phyloP scores from a whole-genome alignment of 2,113 vertebrate species.

The Dromas ardeola region DNA sequence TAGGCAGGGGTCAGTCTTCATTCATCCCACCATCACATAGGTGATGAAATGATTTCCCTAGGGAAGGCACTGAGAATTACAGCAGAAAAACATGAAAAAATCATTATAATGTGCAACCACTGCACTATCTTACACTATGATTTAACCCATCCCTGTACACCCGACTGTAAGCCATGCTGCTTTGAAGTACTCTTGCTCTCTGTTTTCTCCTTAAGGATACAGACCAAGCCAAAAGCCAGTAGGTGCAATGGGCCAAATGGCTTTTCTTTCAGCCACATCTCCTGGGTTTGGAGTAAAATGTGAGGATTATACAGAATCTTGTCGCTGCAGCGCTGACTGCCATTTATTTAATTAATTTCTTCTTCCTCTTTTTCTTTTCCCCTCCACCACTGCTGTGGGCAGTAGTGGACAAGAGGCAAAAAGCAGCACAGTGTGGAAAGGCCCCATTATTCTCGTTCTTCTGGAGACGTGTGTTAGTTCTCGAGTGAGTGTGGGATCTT shows the following conservation, averaged over 20 bases:
- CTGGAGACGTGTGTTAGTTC: not conserved
- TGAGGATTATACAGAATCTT: not conserved
- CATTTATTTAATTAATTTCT: not conserved
- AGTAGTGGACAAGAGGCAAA: not conserved
- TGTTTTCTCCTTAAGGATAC: not conserved
- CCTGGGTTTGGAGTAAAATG: not conserved
- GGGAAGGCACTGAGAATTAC: not conserved
- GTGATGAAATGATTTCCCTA: constrained; percentile 36
- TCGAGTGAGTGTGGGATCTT: not conserved
- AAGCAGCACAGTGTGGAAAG: not conserved
- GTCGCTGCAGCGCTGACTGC: not conserved
- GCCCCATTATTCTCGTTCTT: not conserved
- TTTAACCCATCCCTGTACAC: constrained; percentile 8
- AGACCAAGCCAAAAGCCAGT: not conserved
- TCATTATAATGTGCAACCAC: not conserved
- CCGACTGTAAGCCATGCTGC: rapidly evolving
- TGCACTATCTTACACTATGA: not conserved
- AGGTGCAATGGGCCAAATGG: not conserved
- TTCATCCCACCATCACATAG: not conserved
- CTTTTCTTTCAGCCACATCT: not conserved
- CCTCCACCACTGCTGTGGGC: not conserved
- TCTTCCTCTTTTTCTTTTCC: not conserved
- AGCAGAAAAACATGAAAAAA: constrained; percentile 14
- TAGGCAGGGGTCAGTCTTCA: constrained; percentile 20
- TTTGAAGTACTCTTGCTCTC: not conserved